Percentiles rank a stretch among this genome's conserved stretches.
These are phyloP conservation scores for Schizopygopsis pylzovi DNA, from an alignment of 2,797 vertebrate genomes.

Conservation along the genomic window DNA sequence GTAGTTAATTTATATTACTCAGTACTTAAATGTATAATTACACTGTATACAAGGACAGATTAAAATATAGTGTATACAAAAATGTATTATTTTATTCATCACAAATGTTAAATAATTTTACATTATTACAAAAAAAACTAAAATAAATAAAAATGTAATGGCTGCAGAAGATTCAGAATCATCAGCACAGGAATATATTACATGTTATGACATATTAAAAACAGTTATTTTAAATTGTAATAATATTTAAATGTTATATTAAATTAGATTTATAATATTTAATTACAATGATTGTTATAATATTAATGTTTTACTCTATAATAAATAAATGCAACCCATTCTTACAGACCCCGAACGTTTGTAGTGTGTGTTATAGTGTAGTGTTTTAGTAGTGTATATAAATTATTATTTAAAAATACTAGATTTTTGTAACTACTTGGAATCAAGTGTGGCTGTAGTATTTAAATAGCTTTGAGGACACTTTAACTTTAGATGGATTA, in stretches of 20 bases:
- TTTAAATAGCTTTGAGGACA: background rate
- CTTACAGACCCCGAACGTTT: background rate
- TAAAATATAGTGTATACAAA: no score
- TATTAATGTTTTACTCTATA: background rate
- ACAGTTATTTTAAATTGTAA: background rate
- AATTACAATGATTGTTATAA: background rate
- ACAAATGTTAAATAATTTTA: no score
- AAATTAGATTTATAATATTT: background rate
- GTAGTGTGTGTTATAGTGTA: background rate
- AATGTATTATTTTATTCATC: no score
- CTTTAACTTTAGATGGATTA: background rate
- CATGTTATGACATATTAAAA: background rate
- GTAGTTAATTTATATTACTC: no score
- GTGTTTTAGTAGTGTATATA: background rate
- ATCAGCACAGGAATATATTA: no score
- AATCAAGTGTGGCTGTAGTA: background rate
- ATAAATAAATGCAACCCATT: background rate
- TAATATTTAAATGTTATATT: background rate
- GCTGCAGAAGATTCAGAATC: no score
- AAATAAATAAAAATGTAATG: no score
- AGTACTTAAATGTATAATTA: no score
- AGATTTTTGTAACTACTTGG: background rate
- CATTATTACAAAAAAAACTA: no score
- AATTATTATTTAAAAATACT: background rate
- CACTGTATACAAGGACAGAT: no score